Evolutionary conservation across 2,888 invertebrate species (phyloP).

Genomic region (Chaitophorus viminalis): DNA sequence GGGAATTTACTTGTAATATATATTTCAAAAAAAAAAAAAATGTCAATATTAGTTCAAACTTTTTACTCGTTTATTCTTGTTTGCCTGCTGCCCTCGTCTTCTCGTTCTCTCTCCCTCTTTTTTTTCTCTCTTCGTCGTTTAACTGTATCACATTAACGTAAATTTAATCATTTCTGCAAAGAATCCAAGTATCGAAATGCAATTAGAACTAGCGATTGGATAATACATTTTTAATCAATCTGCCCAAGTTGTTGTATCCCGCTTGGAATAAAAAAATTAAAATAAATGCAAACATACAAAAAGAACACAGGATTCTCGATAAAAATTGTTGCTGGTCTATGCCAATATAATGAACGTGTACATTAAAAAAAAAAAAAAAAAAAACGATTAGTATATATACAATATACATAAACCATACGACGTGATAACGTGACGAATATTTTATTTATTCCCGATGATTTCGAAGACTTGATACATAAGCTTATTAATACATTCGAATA

Average conservation of each 20-base stretch:
- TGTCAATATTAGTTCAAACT: constrained; percentile 56
- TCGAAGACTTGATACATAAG: neutral
- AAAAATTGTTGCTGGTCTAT: neutral
- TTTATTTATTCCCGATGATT: neutral
- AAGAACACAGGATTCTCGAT: neutral
- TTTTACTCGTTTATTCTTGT: constrained; percentile 50
- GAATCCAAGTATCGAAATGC: constrained; percentile 14
- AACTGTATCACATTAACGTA: neutral
- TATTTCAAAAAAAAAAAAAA: constrained; percentile 49
- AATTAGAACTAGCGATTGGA: constrained; percentile 11
- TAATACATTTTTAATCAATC: constrained; percentile 27
- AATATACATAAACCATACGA: neutral
- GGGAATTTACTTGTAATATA: constrained; percentile 19
- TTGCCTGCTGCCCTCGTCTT: neutral
- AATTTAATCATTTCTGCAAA: constrained; percentile 56
- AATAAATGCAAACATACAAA: neutral
- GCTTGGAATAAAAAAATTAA: neutral
- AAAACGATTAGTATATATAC: no score
- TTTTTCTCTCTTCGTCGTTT: neutral
- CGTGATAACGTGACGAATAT: neutral
- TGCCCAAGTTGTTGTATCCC: neutral
- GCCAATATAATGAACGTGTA: neutral
- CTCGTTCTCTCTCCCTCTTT: neutral
- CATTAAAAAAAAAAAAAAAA: no score
- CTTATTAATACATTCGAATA: neutral